Evolutionary conservation across 53 echinoderm and acorn worm genomes (phyloP).

Genomic region (Mesocentrotus franciscanus): DNA sequence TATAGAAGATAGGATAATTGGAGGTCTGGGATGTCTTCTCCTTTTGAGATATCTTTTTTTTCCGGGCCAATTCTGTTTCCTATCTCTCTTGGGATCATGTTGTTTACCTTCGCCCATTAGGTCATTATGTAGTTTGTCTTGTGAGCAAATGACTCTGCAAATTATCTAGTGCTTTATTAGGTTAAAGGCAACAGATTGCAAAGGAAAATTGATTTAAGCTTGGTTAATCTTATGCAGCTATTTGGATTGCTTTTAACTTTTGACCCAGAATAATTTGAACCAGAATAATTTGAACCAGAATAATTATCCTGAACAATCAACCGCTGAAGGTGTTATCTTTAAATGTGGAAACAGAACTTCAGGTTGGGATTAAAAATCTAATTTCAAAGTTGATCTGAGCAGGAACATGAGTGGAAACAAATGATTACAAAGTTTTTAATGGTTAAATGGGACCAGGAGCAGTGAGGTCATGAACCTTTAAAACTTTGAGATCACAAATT

Average conservation of each 20-base stretch:
- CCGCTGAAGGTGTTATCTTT: background rate
- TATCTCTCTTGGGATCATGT: background rate
- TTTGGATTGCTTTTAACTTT: background rate
- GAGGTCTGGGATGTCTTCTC: constrained; percentile 3
- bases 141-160: constrained; percentile 37
- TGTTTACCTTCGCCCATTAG: constrained; percentile 23
- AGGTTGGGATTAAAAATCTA: background rate
- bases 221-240: background rate
- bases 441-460: background rate
- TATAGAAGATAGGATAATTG: constrained; percentile 36
- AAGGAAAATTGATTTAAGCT: background rate
- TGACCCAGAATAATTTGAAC: background rate
- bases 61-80: background rate
- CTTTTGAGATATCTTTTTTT: background rate
- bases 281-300: background rate
- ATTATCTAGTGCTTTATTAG: background rate
- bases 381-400: background rate
- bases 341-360: too few species aligned
- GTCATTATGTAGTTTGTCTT: constrained; percentile 44
- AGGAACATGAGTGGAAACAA: background rate
- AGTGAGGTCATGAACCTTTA: background rate
- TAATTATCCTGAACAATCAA: background rate
- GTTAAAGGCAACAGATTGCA: constrained; percentile 17
- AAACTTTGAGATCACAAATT: background rate
- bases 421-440: background rate